A percentile compares a stretch with the other conserved stretches of the same genome.
Evolutionary conservation across 2,797 vertebrate species (phyloP).

Genomic region (Trematomus bernacchii): DNA sequence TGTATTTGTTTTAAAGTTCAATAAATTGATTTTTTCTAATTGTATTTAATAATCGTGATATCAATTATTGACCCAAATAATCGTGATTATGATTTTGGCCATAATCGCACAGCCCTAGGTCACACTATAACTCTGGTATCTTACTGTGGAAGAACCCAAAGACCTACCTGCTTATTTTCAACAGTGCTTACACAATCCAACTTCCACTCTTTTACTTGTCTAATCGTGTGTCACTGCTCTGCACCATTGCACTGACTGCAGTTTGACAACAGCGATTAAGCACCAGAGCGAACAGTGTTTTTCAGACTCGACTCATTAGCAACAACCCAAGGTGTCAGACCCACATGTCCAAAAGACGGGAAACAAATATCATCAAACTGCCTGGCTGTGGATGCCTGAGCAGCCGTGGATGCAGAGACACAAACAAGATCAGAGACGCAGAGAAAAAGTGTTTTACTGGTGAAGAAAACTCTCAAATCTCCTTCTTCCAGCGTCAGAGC

Average conservation of each 20-base stretch:
- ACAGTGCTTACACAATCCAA: constrained; percentile 25
- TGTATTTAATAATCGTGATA: too few species aligned
- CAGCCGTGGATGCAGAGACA: constrained; percentile 19
- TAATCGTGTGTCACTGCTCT: constrained; percentile 32
- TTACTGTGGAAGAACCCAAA: constrained; percentile 11
- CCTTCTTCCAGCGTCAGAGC: constrained; percentile 16
- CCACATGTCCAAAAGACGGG: constrained; percentile 31
- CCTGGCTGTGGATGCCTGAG: background rate
- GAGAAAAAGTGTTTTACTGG: background rate
- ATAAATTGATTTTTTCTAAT: too few species aligned
- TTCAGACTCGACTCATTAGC: constrained; percentile 56
- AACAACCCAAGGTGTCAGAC: constrained; percentile 46
- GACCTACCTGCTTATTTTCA: constrained; percentile 14
- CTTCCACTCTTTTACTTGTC: background rate
- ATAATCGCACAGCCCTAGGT: too few species aligned
- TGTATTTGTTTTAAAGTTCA: too few species aligned
- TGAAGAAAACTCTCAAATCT: background rate
- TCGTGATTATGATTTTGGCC: too few species aligned
- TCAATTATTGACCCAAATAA: too few species aligned
- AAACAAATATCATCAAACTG: constrained; percentile 7
- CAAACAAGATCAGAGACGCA: background rate
- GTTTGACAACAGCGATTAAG: constrained; percentile 35
- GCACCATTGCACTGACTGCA: constrained; percentile 11
- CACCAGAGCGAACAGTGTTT: constrained; percentile 34
- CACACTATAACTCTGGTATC: background rate